Base-by-base conservation (phyloP, 2,113 vertebrate species). In the Lanius ludovicianus region DNA sequence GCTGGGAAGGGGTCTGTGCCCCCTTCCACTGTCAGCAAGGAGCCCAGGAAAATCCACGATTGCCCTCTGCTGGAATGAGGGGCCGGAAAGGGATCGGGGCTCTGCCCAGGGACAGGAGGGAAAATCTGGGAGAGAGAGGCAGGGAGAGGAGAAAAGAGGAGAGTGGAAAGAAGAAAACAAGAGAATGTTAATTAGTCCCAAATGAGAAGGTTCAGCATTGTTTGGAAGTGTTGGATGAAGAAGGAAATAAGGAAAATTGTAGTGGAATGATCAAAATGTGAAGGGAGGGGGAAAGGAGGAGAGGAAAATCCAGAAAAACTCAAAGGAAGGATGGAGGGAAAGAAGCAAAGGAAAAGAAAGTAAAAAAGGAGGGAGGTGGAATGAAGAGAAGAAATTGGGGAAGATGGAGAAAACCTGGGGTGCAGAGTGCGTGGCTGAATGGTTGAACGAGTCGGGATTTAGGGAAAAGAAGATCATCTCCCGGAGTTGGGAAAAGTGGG, bases 41-140 rank as follows among this genome's bases (percentile, higher is more conserved):
- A 87, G 20, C 46, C 76, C 80, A 2, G 31, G 74, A 70, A 96
- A 95, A 96, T 62, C 81, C 96, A 35, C 65, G 59, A 93, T 95
- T 96, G 96, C 96, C 96, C 87, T 91, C 96, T 95, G 84, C 87
- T 97, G 96, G 96, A 94, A 15, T 28, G 33, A 90, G 85, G 62
- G 62, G 56, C 33, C 79, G 56, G 42, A 30, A 15, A 84, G 62
- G 87, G 73, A 77, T 10, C 10, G 1, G 23, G 62, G 30, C 55
- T 93, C 50, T 1, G 2, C 22, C 10, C 1, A 1, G 20, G 21
- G 41, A 15, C 2, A 7, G 35, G 21, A 57, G 27, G 31, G 46
- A 46, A 69, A 75, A 81, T 25, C 52, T 35, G 13, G 33, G 33
- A 37, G 70, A 31, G 31, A 52, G 27, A 30, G 6, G 15, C 23